These are phyloP conservation scores for Eristalis intricaria DNA, from an alignment of 2,888 invertebrate species.

Conservation along the genomic window DNA sequence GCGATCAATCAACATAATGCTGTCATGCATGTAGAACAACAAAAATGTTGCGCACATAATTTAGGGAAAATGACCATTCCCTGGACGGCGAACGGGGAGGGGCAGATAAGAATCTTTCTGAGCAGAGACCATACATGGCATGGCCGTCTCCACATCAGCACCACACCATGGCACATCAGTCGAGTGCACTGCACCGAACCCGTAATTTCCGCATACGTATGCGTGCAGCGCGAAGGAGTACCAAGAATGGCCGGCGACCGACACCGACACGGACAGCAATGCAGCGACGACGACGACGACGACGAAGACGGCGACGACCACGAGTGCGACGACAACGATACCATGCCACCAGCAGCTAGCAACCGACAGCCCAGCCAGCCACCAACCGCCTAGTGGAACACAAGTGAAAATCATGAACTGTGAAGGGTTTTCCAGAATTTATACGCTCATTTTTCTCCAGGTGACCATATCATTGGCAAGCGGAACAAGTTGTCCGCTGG, in stretches of 20 bases:
- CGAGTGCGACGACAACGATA: not conserved
- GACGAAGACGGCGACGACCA: not conserved
- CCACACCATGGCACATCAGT: conserved; percentile 10
- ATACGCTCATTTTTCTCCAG: conserved; percentile 71
- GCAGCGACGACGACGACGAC: conserved; percentile 4
- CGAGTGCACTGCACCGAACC: conserved; percentile 56
- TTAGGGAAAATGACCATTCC: conserved; percentile 70
- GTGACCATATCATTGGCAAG: conserved; percentile 72
- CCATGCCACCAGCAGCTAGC: not conserved
- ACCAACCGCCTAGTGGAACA: conserved; percentile 46
- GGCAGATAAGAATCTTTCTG: conserved; percentile 64
- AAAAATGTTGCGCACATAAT: conserved; percentile 71
- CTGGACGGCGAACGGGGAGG: conserved; percentile 37
- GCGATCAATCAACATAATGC: conserved; percentile 71
- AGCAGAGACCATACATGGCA: conserved; percentile 63
- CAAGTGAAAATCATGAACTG: conserved; percentile 69
- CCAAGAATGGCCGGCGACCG: conserved; percentile 42
- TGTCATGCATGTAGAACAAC: conserved; percentile 72
- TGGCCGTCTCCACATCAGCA: conserved; percentile 41
- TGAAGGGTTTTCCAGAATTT: conserved; percentile 71
- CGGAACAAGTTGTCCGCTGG: conserved; percentile 66
- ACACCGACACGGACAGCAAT: conserved; percentile 20
- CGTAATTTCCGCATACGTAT: conserved; percentile 60
- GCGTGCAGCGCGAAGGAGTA: conserved; percentile 36
- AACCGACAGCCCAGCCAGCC: not conserved